Evolutionary conservation across 2,797 vertebrate species (phyloP).

Genomic region (Acanthopagrus latus): DNA sequence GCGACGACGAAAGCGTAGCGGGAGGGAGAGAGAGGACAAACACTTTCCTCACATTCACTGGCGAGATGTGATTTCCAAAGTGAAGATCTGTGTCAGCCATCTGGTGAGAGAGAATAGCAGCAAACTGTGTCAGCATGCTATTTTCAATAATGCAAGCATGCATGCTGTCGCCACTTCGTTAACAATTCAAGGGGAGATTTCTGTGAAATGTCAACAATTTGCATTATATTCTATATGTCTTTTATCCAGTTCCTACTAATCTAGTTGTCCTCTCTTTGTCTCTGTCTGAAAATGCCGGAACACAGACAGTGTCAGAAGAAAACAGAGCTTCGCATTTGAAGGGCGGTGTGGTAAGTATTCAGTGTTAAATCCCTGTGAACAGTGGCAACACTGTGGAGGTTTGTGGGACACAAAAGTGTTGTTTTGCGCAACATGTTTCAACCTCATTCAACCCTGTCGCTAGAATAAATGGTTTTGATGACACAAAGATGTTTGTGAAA

Average conservation of each 20-base stretch:
- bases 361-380: constrained; percentile 23
- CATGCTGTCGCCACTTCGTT: constrained; percentile 68
- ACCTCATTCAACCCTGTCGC: neutral
- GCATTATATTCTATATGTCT: constrained; percentile 9
- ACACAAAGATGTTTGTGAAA: neutral
- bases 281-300: neutral
- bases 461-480: too few species aligned
- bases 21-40: constrained; percentile 59
- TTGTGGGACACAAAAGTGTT: constrained; percentile 10
- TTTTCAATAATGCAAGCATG: constrained; percentile 78
- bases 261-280: neutral
- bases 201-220: constrained; percentile 37
- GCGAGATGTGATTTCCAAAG: constrained; percentile 75
- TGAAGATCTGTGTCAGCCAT: constrained; percentile 81
- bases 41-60: constrained; percentile 62
- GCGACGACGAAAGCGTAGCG: constrained; percentile 57
- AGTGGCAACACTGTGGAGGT: constrained; percentile 1
- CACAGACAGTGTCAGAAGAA: constrained; percentile 6
- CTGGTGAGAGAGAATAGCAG: constrained; percentile 70
- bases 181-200: constrained; percentile 37
- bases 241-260: constrained; percentile 14
- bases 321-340: constrained; percentile 17
- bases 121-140: constrained; percentile 70
- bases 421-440: constrained; percentile 7
- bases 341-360: constrained; percentile 6